Percentiles rank a stretch among this genome's conserved stretches.
Conservation (phyloP, 2,113 vertebrate genomes). For the Phalacrocorax carbo region DNA sequence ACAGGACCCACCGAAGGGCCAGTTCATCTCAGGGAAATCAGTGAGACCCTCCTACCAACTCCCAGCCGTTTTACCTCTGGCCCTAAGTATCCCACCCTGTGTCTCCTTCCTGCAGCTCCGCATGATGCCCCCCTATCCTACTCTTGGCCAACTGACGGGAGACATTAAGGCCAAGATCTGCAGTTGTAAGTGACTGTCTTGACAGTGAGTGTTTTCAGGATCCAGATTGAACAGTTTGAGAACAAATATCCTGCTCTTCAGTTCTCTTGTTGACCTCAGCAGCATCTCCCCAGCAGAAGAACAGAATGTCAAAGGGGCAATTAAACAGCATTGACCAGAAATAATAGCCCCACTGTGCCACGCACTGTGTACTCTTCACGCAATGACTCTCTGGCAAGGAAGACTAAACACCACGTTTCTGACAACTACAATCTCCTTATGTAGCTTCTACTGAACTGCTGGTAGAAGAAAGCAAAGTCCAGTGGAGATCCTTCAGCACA, state of each 20-base stretch:
- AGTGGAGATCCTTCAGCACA: fast-evolving
- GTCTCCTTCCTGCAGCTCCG: not conserved
- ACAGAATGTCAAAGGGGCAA: not conserved
- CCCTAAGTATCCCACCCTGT: not conserved
- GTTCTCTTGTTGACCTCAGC: not conserved
- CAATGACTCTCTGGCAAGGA: not conserved
- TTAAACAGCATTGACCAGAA: not conserved
- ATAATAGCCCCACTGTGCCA: not conserved
- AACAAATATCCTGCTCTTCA: not conserved
- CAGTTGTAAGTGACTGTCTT: not conserved
- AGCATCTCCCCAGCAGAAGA: not conserved
- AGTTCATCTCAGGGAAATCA: not conserved
- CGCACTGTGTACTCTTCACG: not conserved
- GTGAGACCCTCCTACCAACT: not conserved
- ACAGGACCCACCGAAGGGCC: not conserved
- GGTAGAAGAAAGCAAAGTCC: not conserved
- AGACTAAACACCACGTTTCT: not conserved
- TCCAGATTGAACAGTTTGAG: not conserved
- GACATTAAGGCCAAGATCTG: not conserved
- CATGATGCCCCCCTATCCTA: not conserved
- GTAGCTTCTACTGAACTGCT: not conserved
- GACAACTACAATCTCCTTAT: not conserved
- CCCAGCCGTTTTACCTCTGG: not conserved
- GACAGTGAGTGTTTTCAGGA: not conserved
- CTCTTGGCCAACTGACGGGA: not conserved